Base-by-base conservation (phyloP, 1,140 invertebrate species). In the Papilio glaucus region DNA sequence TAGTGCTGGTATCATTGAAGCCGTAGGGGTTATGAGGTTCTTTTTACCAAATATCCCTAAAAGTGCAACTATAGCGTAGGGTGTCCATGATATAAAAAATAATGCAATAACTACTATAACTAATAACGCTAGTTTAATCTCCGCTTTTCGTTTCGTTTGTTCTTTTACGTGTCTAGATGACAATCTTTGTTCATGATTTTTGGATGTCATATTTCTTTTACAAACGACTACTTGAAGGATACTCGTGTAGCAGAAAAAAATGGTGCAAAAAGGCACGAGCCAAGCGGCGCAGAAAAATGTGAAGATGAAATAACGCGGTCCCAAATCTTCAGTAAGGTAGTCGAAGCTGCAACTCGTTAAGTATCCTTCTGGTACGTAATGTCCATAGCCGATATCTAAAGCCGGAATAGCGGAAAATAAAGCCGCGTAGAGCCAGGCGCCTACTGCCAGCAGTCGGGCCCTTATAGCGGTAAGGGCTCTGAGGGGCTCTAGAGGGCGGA, bases 261-360 rank as follows among this genome's bases (percentile, higher is more conserved):
- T 97, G 1, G 95, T 89, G 10, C 85, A 78, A n/a, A 97, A 93
- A 0, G 97, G 97, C 1, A 95, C 77, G 1, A 95, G 89, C 94
- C 95, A 97, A 12, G 96, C 96, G 0, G 94, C 96, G 8, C 95
- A 90, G 77, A 96, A 96, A 80, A 96, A 96, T 7, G 93, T 79
- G 7, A 96, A 94, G 73, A 97, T 96, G 77, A 96, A 96, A 26
- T 93, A 93, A 67, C 94, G 94, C 0, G 94, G 94, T 1, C 85
- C 83, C 0, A 82, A 75, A 76, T 95, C 93, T 38, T 94, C 93
- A 6, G 95, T 95, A 3, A 97, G 89, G 80, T 97, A 97, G 83
- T 97, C 96, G 77, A 96, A 97, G 74, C 96, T 97, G 89, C 97
- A 98, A 77, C 95, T 96, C 6, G 96, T 97, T 61, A 97, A 89